These are phyloP conservation scores for Gallinago paraguaiae DNA, from an alignment of 2,113 vertebrate genomes.

Conservation along the genomic window DNA sequence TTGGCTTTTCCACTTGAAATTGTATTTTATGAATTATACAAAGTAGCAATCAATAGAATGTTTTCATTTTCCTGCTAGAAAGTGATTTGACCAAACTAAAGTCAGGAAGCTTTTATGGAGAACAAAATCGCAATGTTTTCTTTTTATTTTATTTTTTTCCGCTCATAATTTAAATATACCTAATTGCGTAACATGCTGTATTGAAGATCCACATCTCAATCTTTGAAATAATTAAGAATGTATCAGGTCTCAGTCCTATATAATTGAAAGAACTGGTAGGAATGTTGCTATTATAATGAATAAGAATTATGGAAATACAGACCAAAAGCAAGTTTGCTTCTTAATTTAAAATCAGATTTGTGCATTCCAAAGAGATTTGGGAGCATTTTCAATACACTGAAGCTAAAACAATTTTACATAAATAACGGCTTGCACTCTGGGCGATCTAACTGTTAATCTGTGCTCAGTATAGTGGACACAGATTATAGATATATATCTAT, in stretches of 20 bases:
- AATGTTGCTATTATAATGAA: not conserved
- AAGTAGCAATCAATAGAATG: not conserved
- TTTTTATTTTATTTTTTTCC: not conserved
- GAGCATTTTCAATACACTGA: not conserved
- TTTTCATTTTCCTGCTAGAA: not conserved
- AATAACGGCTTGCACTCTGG: not conserved
- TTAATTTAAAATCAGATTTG: not conserved
- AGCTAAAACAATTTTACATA: not conserved
- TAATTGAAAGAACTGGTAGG: not conserved
- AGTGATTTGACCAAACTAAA: not conserved
- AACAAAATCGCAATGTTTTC: not conserved
- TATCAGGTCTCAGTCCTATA: not conserved
- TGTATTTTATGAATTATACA: not conserved
- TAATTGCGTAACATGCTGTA: not conserved
- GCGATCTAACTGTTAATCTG: not conserved
- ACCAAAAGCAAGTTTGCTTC: not conserved
- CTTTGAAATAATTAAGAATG: not conserved
- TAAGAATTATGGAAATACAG: not conserved
- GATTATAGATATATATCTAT: too few relatives aligned
- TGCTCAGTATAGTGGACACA: not conserved
- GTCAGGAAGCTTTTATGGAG: not conserved
- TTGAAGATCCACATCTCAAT: not conserved
- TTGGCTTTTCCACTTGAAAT: not conserved
- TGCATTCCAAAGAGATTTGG: not conserved
- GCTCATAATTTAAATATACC: not conserved